Evolutionary conservation across 2,113 vertebrate genomes (phyloP).

Genomic region (Argyrosomus japonicus): DNA sequence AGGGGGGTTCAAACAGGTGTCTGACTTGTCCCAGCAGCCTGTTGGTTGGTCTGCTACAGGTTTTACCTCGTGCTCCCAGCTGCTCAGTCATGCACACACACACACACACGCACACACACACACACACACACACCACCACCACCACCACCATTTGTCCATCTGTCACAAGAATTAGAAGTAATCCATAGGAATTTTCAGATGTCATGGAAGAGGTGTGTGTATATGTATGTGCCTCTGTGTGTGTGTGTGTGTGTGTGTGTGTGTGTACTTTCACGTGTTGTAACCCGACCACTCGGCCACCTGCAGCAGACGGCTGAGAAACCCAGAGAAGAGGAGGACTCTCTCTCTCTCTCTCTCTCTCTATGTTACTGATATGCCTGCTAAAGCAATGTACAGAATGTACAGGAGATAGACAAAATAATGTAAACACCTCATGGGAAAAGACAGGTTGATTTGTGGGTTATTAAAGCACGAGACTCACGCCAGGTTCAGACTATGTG

Average conservation of each 20-base stretch:
- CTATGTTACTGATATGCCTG: neutral
- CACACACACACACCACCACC: no score
- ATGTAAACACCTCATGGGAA: slow-evolving; percentile 11
- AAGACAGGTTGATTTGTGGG: neutral
- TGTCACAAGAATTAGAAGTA: slow-evolving; percentile 81
- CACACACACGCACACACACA: slow-evolving; percentile 25
- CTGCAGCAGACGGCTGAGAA: slow-evolving; percentile 77
- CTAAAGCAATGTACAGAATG: slow-evolving; percentile 11
- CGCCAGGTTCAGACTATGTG: no score
- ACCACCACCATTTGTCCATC: slow-evolving; percentile 71
- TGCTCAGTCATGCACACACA: slow-evolving; percentile 28
- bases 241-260: slow-evolving; percentile 33
- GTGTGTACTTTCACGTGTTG: slow-evolving; percentile 69
- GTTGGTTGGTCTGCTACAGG: slow-evolving; percentile 70
- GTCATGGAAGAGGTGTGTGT: slow-evolving; percentile 60
- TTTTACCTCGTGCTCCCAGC: slow-evolving; percentile 77
- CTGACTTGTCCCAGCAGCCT: slow-evolving; percentile 75
- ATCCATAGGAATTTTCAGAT: slow-evolving; percentile 84
- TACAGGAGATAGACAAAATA: neutral
- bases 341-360: neutral
- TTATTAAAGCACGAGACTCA: neutral
- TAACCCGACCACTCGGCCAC: slow-evolving; percentile 81
- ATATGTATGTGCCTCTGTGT: slow-evolving; percentile 33
- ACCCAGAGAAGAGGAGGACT: slow-evolving; percentile 39
- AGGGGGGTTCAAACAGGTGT: slow-evolving; percentile 73